Percentiles rank a stretch among this genome's conserved stretches.
phyloP scores from a whole-genome alignment of 2,888 invertebrate species.

The Argyresthia albistria region DNA sequence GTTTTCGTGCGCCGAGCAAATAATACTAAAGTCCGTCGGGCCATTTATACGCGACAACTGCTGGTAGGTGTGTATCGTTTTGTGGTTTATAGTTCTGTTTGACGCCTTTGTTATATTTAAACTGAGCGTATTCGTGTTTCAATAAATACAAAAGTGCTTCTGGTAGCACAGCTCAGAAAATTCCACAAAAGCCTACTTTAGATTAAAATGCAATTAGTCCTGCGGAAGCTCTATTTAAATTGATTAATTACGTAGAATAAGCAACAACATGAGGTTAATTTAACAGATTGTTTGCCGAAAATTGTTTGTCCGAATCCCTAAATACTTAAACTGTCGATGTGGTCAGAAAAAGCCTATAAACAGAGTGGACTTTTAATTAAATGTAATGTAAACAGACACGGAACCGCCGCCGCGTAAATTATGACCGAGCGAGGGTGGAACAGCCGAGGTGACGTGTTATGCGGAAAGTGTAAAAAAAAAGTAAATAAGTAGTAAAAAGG shows the following conservation, averaged over 20 bases:
- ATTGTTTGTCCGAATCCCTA: conserved; percentile 2
- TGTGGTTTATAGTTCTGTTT: not conserved
- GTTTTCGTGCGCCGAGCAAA: conserved; percentile 43
- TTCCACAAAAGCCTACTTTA: too few species aligned
- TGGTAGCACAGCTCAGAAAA: too few species aligned
- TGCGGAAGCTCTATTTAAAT: not conserved
- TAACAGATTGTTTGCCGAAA: too few species aligned
- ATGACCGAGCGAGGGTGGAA: conserved; percentile 21
- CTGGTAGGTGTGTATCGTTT: conserved; percentile 1
- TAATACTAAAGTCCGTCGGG: conserved; percentile 43
- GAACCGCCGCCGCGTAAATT: conserved; percentile 28
- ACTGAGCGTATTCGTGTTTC: not conserved
- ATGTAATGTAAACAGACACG: conserved; percentile 44
- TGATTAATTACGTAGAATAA: not conserved
- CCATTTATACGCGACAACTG: conserved; percentile 12
- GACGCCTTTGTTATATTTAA: not conserved
- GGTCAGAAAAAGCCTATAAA: conserved; percentile 25
- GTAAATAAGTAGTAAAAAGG: too few species aligned
- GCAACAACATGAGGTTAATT: too few species aligned
- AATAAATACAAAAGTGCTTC: not conserved
- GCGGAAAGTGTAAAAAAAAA: too few species aligned
- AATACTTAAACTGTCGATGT: conserved; percentile 19
- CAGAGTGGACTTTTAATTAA: conserved; percentile 44
- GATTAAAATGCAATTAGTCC: too few species aligned
- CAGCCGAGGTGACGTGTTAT: conserved; percentile 16